Conservation (phyloP, 2,888 invertebrate genomes). For the Acanthosoma haemorrhoidale region DNA sequence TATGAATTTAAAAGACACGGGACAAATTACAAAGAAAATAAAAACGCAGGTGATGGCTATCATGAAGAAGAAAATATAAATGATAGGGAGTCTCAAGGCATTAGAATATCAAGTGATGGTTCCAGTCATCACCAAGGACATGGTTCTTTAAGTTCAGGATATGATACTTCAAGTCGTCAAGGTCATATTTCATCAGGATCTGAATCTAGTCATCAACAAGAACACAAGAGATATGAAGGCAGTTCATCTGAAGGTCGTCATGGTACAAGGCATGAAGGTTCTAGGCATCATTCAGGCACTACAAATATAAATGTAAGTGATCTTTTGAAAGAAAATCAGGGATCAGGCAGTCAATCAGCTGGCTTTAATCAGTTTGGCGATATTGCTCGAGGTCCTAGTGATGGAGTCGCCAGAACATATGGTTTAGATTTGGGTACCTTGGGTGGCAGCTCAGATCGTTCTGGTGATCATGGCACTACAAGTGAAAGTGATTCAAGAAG, state of each 20-base stretch:
- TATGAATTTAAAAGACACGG: not conserved
- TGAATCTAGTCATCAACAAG: constrained; percentile 12
- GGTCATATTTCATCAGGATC: constrained; percentile 21
- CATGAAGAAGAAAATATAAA: not conserved
- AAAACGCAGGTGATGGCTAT: not conserved
- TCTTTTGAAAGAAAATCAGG: constrained; percentile 1
- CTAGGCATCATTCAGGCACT: constrained; percentile 13
- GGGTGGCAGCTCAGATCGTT: not conserved
- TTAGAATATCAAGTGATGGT: not conserved
- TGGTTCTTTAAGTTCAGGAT: not conserved
- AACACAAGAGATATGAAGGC: not conserved
- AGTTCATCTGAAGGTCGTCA: not conserved
- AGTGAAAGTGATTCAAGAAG: constrained; percentile 6
- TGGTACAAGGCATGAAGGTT: not conserved
- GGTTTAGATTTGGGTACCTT: constrained; percentile 38
- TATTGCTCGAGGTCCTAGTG: constrained; percentile 37
- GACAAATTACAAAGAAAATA: not conserved
- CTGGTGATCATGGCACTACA: not conserved
- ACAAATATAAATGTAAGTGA: constrained; percentile 30
- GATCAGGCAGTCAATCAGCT: not conserved
- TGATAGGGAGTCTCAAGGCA: not conserved
- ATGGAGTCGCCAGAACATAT: constrained; percentile 39
- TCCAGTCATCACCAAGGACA: not conserved
- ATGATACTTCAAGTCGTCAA: not conserved
- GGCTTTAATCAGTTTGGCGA: constrained; percentile 33